Base-by-base conservation (phyloP, 2,113 vertebrate genomes). In the Equus quagga region DNA sequence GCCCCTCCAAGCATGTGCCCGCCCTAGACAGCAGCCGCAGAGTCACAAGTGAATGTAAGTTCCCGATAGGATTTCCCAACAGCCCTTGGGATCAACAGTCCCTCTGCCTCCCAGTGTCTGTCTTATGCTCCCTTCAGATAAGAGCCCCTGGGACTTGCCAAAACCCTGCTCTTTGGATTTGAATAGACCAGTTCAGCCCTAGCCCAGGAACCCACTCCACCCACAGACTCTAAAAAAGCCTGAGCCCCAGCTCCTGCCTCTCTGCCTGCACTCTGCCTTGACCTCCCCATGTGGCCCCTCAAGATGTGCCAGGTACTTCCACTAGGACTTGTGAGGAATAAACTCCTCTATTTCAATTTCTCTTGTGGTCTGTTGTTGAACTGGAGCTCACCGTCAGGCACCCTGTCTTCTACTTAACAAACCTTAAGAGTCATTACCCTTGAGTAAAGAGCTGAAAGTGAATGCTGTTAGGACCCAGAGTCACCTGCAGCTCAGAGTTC, bases 281-380 rank as follows among this genome's bases (percentile, higher is more conserved):
- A 83, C 11, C 78, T 83, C 69, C 49, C 51, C 18, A n/a, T 0
- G 2, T 4, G 3, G 31, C 6, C 12, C 11, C 17, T 18, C 3
- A 0, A 64, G 70, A 17, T 1, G 6, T 31, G 31, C 12, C 2
- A 4, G 9, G 8, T 24, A 33, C n/a, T 65, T 73, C 44, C 36
- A 33, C 65, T 7, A 23, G 23, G n/a, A 44, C 4, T 6, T 17
- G 8, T 1, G 2, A 88, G 8, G 12, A 62, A 44, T 62, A 76
- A 82, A 72, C 28, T 31, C 36, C 18, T 58, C 46, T 75, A 19
- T 26, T 83, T 9, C 15, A 41, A 13, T 44, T 28, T 56, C 28
- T 54, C n/a, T 46, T 89, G 6, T 12, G 54, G n/a, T 46, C 69
- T 26, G 49, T 36, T 23, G 9, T 65, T 67, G 46, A 89, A 64